phyloP scores from a whole-genome alignment of 2,888 invertebrate species.

The Spialia ferax region DNA sequence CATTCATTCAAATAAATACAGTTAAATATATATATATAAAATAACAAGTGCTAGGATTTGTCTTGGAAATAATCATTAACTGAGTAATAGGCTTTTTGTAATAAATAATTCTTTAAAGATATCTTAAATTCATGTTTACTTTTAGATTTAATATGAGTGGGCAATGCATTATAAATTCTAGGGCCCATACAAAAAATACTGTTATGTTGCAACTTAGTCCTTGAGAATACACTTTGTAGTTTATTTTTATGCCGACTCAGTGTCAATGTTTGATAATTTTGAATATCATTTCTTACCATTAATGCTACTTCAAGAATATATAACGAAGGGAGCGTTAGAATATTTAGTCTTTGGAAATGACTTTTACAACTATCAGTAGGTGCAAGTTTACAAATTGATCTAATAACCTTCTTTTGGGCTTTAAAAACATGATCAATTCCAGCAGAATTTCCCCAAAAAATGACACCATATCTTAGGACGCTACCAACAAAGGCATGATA shows the following conservation, averaged over 20 bases:
- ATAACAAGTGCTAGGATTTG: no score
- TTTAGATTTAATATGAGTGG: no score
- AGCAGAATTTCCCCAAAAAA: no score
- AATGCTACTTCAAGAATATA: background rate
- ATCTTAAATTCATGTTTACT: no score
- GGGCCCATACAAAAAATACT: background rate
- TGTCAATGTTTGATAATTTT: background rate
- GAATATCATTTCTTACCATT: background rate
- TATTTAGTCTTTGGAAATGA: background rate
- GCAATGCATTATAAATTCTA: background rate
- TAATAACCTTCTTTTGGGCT: background rate
- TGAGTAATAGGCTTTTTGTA: no score
- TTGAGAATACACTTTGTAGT: background rate
- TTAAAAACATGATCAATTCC: background rate
- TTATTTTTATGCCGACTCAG: background rate
- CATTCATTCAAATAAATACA: no score
- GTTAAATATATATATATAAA: no score
- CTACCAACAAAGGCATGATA: conserved; percentile 12
- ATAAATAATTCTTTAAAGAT: no score
- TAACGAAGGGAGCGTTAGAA: background rate
- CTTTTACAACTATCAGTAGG: background rate
- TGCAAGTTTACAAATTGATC: background rate
- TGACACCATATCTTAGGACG: no score
- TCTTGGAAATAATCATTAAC: no score
- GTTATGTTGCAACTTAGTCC: background rate